Evolutionary conservation across 2,797 vertebrate species (phyloP).

Genomic region (Spheniscus humboldti): DNA sequence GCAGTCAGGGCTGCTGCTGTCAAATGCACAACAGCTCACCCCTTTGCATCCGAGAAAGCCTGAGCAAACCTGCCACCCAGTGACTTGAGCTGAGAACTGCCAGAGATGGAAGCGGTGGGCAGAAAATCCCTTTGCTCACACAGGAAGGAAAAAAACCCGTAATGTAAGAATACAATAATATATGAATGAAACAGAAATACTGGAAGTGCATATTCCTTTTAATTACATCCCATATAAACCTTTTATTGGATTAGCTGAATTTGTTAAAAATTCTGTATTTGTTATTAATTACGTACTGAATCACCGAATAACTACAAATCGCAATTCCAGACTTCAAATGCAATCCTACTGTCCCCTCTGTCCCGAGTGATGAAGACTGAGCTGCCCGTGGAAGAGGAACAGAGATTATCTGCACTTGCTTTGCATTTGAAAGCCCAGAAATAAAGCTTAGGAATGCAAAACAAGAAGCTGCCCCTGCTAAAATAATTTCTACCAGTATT

Average conservation of each 20-base stretch:
- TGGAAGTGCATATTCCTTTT: background rate
- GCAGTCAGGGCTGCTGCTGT: background rate
- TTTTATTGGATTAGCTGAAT: background rate
- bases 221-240: background rate
- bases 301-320: background rate
- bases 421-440: background rate
- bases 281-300: background rate
- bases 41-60: background rate
- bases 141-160: background rate
- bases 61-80: constrained; percentile 53
- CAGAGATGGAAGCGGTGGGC: background rate
- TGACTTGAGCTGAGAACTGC: constrained; percentile 39
- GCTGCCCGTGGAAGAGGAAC: background rate
- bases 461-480: background rate
- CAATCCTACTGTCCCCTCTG: background rate
- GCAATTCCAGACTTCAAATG: background rate
- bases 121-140: background rate
- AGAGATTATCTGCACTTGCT: background rate
- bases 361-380: background rate
- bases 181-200: background rate
- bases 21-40: background rate
- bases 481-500: background rate
- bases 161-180: background rate
- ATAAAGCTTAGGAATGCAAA: background rate
- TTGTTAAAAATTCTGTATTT: background rate